Conservation (phyloP, 2,113 vertebrate species). For the Mixornis gularis region DNA sequence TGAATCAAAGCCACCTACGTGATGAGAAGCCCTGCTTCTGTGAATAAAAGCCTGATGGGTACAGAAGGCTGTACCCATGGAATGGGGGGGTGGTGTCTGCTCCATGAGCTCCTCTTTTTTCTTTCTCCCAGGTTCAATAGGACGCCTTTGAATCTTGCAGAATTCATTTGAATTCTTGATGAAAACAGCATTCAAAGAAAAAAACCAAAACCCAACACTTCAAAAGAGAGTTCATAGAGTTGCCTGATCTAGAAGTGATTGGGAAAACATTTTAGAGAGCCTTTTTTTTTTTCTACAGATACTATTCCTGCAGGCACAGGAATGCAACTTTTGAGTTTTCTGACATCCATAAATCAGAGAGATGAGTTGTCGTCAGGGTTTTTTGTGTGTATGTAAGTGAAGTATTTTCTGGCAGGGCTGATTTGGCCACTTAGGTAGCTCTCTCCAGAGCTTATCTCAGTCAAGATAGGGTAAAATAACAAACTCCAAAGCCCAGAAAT, state of each 20-base stretch:
- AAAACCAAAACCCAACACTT: background rate
- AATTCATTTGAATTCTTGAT: background rate
- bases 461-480: accelerated
- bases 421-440: background rate
- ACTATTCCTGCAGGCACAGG: background rate
- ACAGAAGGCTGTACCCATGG: background rate
- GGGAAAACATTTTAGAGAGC: background rate
- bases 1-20: background rate
- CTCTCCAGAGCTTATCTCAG: background rate
- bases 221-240: background rate
- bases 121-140: background rate
- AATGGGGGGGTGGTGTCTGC: background rate
- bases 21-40: background rate
- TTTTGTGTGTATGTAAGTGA: background rate
- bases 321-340: background rate
- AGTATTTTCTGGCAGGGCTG: background rate
- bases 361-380: background rate
- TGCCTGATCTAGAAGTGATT: background rate
- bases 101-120: background rate
- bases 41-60: background rate
- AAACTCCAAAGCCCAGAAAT: background rate
- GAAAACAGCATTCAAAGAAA: background rate
- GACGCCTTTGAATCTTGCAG: background rate
- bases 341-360: background rate
- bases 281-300: background rate